These are phyloP conservation scores for Heliconius nattereri DNA, from an alignment of 1,140 invertebrate species.

Conservation along the genomic window DNA sequence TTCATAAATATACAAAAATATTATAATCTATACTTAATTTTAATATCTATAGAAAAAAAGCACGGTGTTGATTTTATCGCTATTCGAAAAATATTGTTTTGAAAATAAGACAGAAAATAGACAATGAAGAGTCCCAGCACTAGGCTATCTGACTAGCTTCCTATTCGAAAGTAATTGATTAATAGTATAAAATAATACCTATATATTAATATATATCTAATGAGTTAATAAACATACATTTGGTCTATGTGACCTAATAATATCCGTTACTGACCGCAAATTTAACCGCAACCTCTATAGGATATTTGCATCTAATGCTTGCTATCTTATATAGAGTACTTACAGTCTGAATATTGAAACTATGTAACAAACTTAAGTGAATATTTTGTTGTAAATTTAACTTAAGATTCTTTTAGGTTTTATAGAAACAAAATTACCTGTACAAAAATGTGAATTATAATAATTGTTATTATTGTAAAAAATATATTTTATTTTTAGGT, in stretches of 20 bases:
- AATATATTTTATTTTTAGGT: no score
- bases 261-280: slow-evolving; percentile 18
- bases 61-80: no score
- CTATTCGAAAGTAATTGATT: no score
- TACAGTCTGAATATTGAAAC: not conserved
- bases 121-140: not conserved
- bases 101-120: not conserved
- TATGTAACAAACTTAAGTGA: not conserved
- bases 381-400: not conserved
- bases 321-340: not conserved
- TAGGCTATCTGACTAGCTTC: no score
- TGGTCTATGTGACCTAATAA: slow-evolving; percentile 12
- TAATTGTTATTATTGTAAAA: not conserved
- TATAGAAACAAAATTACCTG: not conserved
- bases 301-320: not conserved
- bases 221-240: not conserved
- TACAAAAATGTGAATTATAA: not conserved
- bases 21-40: no score
- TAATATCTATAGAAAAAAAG: no score
- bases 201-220: not conserved
- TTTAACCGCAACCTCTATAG: slow-evolving; percentile 11
- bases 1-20: not conserved
- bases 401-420: no score
- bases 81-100: no score
- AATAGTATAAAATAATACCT: not conserved